Percentiles rank a stretch among this genome's conserved stretches.
phyloP scores from a whole-genome alignment of 2,888 invertebrate genomes.

The Melanchra persicariae region DNA sequence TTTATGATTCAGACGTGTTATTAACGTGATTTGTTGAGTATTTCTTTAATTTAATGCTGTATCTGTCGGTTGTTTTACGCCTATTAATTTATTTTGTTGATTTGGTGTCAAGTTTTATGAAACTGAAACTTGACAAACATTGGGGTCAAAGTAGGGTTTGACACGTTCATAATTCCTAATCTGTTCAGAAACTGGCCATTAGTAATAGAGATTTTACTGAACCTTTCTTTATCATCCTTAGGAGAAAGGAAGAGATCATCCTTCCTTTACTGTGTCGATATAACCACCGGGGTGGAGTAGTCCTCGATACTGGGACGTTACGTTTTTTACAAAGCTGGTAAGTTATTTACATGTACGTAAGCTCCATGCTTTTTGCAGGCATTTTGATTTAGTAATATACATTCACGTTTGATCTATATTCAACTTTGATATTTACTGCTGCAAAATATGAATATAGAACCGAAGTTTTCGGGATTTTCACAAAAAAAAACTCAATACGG shows the following conservation, averaged over 20 bases:
- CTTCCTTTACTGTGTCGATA: not conserved
- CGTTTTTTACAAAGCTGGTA: too few relatives aligned
- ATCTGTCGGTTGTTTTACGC: not conserved
- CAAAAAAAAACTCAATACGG: slow-evolving; percentile 1
- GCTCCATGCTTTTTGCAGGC: too few relatives aligned
- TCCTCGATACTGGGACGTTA: not conserved
- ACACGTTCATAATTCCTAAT: not conserved
- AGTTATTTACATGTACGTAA: too few relatives aligned
- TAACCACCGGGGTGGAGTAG: not conserved
- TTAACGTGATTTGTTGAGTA: slow-evolving; percentile 35
- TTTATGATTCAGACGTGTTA: slow-evolving; percentile 34
- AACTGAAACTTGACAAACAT: too few relatives aligned
- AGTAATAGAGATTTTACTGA: not conserved
- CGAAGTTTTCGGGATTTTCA: not conserved
- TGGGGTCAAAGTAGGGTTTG: too few relatives aligned
- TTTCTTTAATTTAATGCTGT: slow-evolving; percentile 10
- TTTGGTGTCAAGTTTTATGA: not conserved
- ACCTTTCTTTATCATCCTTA: not conserved
- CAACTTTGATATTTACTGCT: not conserved
- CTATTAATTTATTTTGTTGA: slow-evolving; percentile 17
- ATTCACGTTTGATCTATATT: not conserved
- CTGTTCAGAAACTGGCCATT: not conserved
- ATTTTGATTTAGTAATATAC: not conserved
- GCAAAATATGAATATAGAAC: not conserved
- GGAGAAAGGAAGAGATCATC: not conserved